Evolutionary conservation across 2,113 vertebrate species (phyloP).

Genomic region (Vulpes ferrilata): DNA sequence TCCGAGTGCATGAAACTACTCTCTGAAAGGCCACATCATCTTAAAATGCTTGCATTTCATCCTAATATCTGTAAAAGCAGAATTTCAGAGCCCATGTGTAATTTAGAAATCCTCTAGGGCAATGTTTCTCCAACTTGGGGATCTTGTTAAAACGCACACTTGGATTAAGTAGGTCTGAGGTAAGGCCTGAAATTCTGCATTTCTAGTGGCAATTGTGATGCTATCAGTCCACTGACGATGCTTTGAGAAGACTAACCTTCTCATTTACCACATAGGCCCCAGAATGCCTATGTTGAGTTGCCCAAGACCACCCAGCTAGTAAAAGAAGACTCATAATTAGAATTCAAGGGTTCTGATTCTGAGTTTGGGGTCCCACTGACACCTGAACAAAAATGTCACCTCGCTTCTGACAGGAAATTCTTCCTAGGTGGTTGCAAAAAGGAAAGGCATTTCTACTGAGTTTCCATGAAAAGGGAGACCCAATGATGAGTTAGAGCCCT

Average conservation of each 20-base stretch:
- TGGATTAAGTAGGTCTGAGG: not conserved
- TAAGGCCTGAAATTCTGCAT: not conserved
- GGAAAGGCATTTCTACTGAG: not conserved
- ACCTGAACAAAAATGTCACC: not conserved
- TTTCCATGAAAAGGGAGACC: not conserved
- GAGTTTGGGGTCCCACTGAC: not conserved
- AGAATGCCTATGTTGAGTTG: not conserved
- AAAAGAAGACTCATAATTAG: not conserved
- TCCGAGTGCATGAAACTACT: not conserved
- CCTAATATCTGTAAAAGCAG: not conserved
- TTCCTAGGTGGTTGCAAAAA: not conserved
- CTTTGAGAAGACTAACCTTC: not conserved
- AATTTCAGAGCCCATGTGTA: not conserved
- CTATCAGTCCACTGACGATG: accelerated
- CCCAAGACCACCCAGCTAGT: not conserved
- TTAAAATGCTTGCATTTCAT: not conserved
- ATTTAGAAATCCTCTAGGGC: not conserved
- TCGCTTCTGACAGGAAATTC: not conserved
- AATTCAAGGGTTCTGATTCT: not conserved
- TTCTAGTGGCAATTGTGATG: accelerated
- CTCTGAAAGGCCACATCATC: not conserved
- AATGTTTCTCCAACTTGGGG: not conserved
- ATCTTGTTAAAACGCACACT: not conserved
- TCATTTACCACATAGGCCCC: not conserved
- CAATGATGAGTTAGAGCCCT: not conserved